Evolutionary conservation across 2,888 invertebrate species (phyloP).

Genomic region (Petrolisthes manimaculis): DNA sequence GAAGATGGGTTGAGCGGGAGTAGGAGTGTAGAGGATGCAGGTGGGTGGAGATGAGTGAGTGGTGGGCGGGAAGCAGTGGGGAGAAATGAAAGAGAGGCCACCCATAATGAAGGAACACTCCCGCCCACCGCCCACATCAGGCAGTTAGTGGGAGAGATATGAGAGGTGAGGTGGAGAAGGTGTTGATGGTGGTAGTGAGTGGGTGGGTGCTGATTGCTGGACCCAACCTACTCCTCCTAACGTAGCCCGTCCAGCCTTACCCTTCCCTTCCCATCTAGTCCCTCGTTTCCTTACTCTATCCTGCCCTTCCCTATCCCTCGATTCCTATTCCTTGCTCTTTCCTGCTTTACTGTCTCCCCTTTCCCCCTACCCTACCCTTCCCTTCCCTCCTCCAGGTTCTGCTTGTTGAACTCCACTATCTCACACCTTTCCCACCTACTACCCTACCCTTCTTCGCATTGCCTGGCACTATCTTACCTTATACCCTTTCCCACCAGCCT

Average conservation of each 20-base stretch:
- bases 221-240: too few species aligned
- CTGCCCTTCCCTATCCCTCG: not conserved
- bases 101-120: too few species aligned
- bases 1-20: not conserved
- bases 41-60: not conserved
- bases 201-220: too few species aligned
- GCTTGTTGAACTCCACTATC: too few species aligned
- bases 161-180: slow-evolving; percentile 8
- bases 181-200: slow-evolving; percentile 8
- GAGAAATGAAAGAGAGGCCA: not conserved
- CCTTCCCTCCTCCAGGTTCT: not conserved
- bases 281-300: not conserved
- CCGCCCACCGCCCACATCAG: not conserved
- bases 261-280: not conserved
- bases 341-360: not conserved
- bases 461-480: too few species aligned
- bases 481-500: too few species aligned
- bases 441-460: too few species aligned
- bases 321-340: too few species aligned
- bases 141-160: slow-evolving; percentile 1
- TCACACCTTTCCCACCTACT: too few species aligned
- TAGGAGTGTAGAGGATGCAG: not conserved
- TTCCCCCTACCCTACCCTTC: not conserved
- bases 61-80: not conserved
- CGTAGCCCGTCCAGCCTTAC: too few species aligned